Evolutionary conservation across 2,797 vertebrate species (phyloP), one percentile per base, ranked within the genome.

Genomic region (Podarcis lilfordi): DNA sequence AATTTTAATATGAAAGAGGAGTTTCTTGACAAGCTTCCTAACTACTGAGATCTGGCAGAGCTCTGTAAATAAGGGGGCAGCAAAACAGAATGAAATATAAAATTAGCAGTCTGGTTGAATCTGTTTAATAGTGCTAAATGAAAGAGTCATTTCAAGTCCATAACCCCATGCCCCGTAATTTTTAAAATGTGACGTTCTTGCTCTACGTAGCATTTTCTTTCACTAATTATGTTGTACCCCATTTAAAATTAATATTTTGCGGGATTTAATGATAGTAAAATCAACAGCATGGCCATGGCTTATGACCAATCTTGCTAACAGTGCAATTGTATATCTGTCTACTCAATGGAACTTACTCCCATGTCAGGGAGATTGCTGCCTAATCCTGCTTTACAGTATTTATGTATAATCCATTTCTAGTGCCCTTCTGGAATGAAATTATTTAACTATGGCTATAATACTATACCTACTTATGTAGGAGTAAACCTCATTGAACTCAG

Each of bases 81-180:
- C 84, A 88, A 84, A 69, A 15, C 3, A 69, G 35, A 50, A 50
- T 50, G 5, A 69, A 2, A 8, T 79, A 17, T 43, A 75, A 72
- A 69, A 37, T 84, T 89, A 90, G 9, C 71, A 84, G 17, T 2
- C 55, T n/a, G 11, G 89, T 32, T 29, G 61, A 45, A 5, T 1
- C 75, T 32, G 85, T 19, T 86, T 77, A 85, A 8, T 59, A 83
- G 25, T 68, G 43, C 8, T 29, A n/a, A 5, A 79, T 2, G 66
- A 85, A 66, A 19, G 19, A 75, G 25, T 87, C 4, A 15, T 13
- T 17, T 23, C 77, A 35, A 29, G n/a, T 5, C 86, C 82, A 91
- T 89, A 5, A 43, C 87, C 91, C 43, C 59, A 80, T 80, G 92
- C 89, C 35, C 90, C 59, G 35, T 79, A 85, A 21, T 89, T 75